These are phyloP conservation scores for Rhopalosiphum padi DNA, from an alignment of 1,140 invertebrate species.

Conservation along the genomic window DNA sequence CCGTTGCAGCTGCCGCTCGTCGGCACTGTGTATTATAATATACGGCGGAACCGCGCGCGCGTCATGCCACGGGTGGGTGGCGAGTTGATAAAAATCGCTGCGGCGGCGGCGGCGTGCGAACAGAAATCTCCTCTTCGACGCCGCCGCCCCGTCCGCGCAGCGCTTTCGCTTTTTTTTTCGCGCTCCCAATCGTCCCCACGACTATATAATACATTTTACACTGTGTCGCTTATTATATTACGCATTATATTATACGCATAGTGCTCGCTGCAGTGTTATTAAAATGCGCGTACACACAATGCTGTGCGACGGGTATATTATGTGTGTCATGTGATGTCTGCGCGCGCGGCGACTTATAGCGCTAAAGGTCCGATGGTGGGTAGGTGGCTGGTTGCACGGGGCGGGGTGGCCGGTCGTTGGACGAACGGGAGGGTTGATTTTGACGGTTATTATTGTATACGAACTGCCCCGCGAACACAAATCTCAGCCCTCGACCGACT, in stretches of 20 bases:
- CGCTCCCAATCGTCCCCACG: background rate
- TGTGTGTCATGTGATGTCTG: no score
- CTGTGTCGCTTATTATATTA: background rate
- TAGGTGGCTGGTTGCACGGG: background rate
- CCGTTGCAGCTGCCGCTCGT: conserved; percentile 18
- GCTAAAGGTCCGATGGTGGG: background rate
- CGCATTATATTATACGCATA: background rate
- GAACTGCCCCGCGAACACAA: background rate
- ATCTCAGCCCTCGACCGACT: background rate
- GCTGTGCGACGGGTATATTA: background rate
- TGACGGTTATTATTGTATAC: background rate
- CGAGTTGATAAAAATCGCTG: conserved; percentile 10
- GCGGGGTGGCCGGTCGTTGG: background rate
- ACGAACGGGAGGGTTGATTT: conserved; percentile 1
- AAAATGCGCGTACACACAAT: background rate
- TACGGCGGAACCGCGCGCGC: background rate
- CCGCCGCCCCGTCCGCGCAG: background rate
- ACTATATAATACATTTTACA: background rate
- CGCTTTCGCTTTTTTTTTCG: background rate
- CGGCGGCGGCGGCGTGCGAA: conserved; percentile 13
- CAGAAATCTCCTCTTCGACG: background rate
- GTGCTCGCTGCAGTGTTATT: background rate
- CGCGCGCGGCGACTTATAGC: background rate
- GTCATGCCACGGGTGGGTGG: background rate
- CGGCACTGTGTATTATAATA: background rate